Evolutionary conservation across 2,113 vertebrate genomes (phyloP).

Genomic region (Epinephelus cyanopodus): DNA sequence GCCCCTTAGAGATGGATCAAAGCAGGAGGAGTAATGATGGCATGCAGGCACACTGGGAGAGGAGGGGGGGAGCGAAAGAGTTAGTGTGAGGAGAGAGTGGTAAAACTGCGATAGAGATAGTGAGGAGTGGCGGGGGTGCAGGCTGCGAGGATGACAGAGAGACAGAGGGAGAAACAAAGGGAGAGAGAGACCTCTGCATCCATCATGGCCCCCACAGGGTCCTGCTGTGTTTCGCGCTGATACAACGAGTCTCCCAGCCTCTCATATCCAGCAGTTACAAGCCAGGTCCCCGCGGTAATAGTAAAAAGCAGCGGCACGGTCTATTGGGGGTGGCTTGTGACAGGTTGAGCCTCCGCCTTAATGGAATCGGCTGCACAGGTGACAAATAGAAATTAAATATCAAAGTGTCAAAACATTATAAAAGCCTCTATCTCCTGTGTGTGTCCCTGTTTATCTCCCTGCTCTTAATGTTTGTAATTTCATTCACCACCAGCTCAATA

Average conservation of each 20-base stretch:
- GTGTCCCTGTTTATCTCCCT: constrained; percentile 1
- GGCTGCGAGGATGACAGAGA: constrained; percentile 41
- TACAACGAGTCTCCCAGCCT: constrained; percentile 60
- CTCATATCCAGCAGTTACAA: constrained; percentile 47
- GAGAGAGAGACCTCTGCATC: constrained; percentile 64
- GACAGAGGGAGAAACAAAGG: constrained; percentile 37
- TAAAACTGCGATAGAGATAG: constrained; percentile 37
- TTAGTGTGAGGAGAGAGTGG: constrained; percentile 36
- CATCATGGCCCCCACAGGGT: constrained; percentile 50
- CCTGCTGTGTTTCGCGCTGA: constrained; percentile 62
- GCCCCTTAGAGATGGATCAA: constrained; percentile 78
- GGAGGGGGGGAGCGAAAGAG: constrained; percentile 39
- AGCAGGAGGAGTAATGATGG: constrained; percentile 72
- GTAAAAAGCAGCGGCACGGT: constrained; percentile 37
- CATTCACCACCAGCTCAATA: constrained; percentile 7
- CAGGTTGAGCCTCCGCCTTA: constrained; percentile 47
- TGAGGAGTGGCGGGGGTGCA: constrained; percentile 34
- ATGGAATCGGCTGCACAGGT: constrained; percentile 42
- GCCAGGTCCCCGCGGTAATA: constrained; percentile 60
- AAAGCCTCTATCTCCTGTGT: background rate
- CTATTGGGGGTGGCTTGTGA: constrained; percentile 36
- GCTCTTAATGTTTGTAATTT: constrained; percentile 1
- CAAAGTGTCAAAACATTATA: constrained; percentile 42
- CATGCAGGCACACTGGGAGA: constrained; percentile 40
- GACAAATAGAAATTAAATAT: constrained; percentile 50